Evolutionary conservation across 2,797 vertebrate species (phyloP), one percentile per base, ranked within the genome.

Genomic region (Novumbra hubbsi): DNA sequence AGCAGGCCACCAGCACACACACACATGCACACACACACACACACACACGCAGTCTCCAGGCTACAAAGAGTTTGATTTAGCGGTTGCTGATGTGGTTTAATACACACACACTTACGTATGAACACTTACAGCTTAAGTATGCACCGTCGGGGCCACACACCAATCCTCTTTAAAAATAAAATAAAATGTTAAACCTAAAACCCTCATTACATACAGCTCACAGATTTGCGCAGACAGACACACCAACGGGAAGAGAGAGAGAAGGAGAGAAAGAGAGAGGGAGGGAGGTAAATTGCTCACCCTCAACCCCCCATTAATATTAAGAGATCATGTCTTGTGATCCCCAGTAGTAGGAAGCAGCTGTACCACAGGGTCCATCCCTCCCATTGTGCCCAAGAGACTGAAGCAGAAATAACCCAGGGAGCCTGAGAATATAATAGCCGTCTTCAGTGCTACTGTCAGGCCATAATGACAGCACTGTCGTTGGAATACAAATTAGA

Each of bases 391-490:
- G 5, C 52, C 52, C 52, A n/a, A 57, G 52, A 57, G n/a, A 57
- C 52, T 21, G n/a, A 21, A 57, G 52, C 52, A 57, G 52, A 57
- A 57, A 57, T 21, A 57, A 45, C n/a, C 19, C 77, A 72, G 67
- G 30, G 3, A 17, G 41, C 71, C n/a, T 50, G 52, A 71, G 75
- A 83, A 86, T 86, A 81, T 84, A 89, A 91, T 85, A 78, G 74
- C 79, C 49, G 68, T 78, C 84, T 77, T 86, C 83, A 82, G 80
- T 83, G 77, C 78, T 45, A 75, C 86, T 91, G 88, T 84, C 89
- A 65, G 75, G 64, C 14, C 72, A 60, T 92, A 93, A 93, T 91
- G 83, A 89, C 80, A 85, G 84, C 79, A 80, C 77, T 90, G 76
- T 79, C 80, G 79, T 78, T 74, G 48, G 85, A 90, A 88, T 89